Evolutionary conservation across 1,140 invertebrate species (phyloP).

Genomic region (Phortica variegata): DNA sequence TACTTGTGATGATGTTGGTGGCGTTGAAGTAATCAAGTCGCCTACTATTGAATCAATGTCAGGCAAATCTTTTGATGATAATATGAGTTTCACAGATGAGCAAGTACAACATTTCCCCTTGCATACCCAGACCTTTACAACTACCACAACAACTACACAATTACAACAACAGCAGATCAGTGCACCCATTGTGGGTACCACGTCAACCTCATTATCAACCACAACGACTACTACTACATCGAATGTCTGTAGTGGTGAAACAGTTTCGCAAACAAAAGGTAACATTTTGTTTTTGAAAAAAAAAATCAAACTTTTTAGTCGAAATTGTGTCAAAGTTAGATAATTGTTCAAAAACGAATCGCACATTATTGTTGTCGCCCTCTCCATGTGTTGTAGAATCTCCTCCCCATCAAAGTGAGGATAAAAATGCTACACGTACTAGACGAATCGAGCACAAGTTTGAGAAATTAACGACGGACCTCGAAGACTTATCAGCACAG

Average conservation of each 20-base stretch:
- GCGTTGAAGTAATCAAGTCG: constrained; percentile 55
- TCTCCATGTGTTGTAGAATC: constrained; percentile 4
- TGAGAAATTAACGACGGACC: constrained; percentile 61
- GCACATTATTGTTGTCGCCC: constrained; percentile 33
- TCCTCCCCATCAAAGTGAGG: constrained; percentile 32
- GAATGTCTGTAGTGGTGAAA: too few species aligned
- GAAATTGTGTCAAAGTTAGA: too few species aligned
- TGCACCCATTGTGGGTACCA: too few species aligned
- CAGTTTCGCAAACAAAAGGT: constrained; percentile 27
- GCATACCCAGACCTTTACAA: constrained; percentile 31
- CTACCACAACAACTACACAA: constrained; percentile 28
- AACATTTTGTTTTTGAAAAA: too few species aligned
- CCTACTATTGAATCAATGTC: constrained; percentile 57
- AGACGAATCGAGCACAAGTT: constrained; percentile 62
- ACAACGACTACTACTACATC: constrained; percentile 12
- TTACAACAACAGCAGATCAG: constrained; percentile 34
- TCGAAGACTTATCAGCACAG: constrained; percentile 40
- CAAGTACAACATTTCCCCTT: constrained; percentile 36
- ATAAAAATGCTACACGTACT: constrained; percentile 44
- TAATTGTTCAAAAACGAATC: too few species aligned
- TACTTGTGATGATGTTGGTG: constrained; percentile 53
- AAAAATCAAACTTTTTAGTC: constrained; percentile 23
- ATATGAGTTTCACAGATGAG: constrained; percentile 54
- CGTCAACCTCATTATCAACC: constrained; percentile 13
- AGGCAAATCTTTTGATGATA: constrained; percentile 57